Base-by-base conservation (phyloP, 2,113 vertebrate genomes). In the Gnathonemus echidnorhynchus region DNA sequence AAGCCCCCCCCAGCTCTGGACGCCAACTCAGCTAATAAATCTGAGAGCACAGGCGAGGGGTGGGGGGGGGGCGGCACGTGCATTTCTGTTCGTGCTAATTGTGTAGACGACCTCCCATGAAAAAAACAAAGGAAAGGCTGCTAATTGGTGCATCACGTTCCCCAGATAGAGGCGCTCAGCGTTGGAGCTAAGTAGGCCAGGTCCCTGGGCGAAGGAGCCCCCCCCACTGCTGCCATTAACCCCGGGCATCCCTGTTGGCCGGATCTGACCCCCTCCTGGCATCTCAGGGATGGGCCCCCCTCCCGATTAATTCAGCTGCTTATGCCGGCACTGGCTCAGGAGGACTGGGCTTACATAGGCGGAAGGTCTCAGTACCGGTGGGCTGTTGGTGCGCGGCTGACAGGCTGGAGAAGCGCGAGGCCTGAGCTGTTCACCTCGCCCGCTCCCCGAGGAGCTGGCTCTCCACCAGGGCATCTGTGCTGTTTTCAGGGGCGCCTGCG, bases 11-110 rank as follows among this genome's bases (percentile, higher is more conserved):
- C 89, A 92, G 92, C 92, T 94, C 93, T 93, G 90, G 1, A 91
- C 92, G 91, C 92, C 93, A 94, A 95, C 92, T 92, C 92, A 93
- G 94, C 95, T 95, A 94, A 95, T 94, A 94, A 94, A 94, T 95
- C 93, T 91, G 85, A 52, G 46, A 39, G 86, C n/a, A n/a, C 48
- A 35, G 86, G n/a, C 9, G 3, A 93, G 93, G 94, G 93, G 93
- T 91, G 94, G 95, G 90, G 92, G 93, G 91, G 92, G 93, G 93
- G 91, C 93, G 92, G 90, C 92, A 93, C 92, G 93, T 83, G 89
- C 93, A 92, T 94, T 92, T 94, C 93, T 94, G 93, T 95, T 94
- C 93, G 92, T 93, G 93, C 92, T 95, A 95, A 95, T 95, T 95
- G 94, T 92, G 93, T 90, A 91, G 94, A 93, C 92, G 93, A 88